A percentile compares a stretch with the other conserved stretches of the same genome.
Conservation (phyloP, 2,797 vertebrate genomes). For the Tamandua tetradactyla region DNA sequence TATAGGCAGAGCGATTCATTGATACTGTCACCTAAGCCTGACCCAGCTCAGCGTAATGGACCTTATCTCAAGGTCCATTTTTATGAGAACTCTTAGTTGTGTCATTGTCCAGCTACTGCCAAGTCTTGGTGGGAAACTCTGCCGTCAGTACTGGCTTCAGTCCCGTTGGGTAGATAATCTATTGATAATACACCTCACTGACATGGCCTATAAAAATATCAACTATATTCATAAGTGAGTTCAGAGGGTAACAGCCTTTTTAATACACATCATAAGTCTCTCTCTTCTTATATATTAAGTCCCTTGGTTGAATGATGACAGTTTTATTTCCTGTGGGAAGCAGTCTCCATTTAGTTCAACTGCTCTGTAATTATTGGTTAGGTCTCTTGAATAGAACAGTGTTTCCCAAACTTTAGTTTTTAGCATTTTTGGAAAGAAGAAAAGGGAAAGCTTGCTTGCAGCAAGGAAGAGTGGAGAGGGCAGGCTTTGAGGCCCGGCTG, state of each 20-base stretch:
- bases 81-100: not conserved
- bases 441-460: not conserved
- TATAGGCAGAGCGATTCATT: not conserved
- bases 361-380: constrained; percentile 54
- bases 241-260: not conserved
- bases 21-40: not conserved
- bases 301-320: constrained; percentile 42
- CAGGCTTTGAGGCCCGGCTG: not conserved
- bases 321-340: constrained; percentile 68
- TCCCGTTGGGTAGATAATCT: not conserved
- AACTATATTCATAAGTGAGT: not conserved
- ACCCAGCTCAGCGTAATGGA: not conserved
- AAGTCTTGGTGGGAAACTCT: not conserved
- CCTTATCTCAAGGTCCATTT: not conserved
- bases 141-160: not conserved
- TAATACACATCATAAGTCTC: constrained; percentile 15
- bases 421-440: constrained; percentile 40
- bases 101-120: not conserved
- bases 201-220: constrained; percentile 11
- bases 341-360: constrained; percentile 41
- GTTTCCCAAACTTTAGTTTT: constrained; percentile 43
- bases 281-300: constrained; percentile 26
- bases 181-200: not conserved
- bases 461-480: not conserved
- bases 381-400: constrained; percentile 38